These are phyloP conservation scores for Hydrolagus colliei DNA, from an alignment of 2,797 vertebrate species.

Conservation along the genomic window DNA sequence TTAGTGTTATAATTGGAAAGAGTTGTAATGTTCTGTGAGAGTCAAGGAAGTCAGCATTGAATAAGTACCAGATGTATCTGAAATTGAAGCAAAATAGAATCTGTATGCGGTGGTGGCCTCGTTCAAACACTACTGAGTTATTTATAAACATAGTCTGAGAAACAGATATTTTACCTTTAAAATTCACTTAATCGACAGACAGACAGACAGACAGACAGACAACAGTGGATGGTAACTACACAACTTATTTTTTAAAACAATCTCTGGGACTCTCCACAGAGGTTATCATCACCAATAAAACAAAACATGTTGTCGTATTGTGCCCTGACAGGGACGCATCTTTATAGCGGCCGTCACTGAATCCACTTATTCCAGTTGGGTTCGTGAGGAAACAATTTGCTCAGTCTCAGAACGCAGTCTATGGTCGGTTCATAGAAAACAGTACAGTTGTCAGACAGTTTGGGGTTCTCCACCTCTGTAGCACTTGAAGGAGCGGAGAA, in stretches of 20 bases:
- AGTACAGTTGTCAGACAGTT: conserved; percentile 35
- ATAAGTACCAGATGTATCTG: too few relatives aligned
- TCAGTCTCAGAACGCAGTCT: conserved; percentile 72
- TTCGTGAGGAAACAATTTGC: conserved; percentile 71
- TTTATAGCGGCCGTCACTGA: conserved; percentile 45
- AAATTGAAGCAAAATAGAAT: too few relatives aligned
- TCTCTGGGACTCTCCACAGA: neutral
- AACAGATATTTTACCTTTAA: too few relatives aligned
- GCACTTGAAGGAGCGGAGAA: conserved; percentile 52
- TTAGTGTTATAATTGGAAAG: too few relatives aligned
- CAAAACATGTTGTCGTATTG: neutral
- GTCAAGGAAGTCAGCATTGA: too few relatives aligned
- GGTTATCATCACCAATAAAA: neutral
- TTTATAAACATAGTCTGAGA: too few relatives aligned
- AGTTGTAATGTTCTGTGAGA: too few relatives aligned
- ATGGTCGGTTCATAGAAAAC: conserved; percentile 78
- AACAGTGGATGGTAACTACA: too few relatives aligned
- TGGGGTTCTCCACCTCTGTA: conserved; percentile 24
- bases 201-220: too few relatives aligned
- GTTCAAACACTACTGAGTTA: too few relatives aligned
- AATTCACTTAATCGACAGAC: too few relatives aligned
- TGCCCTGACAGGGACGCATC: neutral
- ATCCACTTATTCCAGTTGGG: conserved; percentile 77
- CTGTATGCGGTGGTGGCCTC: too few relatives aligned
- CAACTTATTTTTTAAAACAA: neutral